phyloP scores from a whole-genome alignment of 1,140 invertebrate species.

The Drosophila murphyi region DNA sequence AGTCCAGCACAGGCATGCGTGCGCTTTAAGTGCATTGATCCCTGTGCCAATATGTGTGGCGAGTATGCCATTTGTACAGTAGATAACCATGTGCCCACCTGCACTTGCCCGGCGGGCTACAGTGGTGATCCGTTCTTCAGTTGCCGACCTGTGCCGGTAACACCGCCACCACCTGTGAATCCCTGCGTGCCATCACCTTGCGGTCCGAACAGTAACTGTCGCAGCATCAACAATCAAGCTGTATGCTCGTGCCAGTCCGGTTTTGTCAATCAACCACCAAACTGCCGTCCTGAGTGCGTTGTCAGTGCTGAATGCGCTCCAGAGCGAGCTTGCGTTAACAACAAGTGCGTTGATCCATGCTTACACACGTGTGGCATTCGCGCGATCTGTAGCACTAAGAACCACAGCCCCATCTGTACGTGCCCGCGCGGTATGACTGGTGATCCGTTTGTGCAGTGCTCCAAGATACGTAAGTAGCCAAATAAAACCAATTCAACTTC shows the following conservation, averaged over 20 bases:
- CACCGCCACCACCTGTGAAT: slow-evolving; percentile 76
- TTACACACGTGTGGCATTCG: slow-evolving; percentile 88
- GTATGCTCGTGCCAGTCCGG: slow-evolving; percentile 89
- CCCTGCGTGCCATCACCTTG: slow-evolving; percentile 88
- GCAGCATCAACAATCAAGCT: slow-evolving; percentile 87
- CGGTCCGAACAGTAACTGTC: slow-evolving; percentile 90
- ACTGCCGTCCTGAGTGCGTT: slow-evolving; percentile 89
- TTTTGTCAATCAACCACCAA: slow-evolving; percentile 91
- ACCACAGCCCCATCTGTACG: slow-evolving; percentile 88
- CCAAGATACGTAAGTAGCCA: slow-evolving; percentile 85
- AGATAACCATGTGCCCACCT: slow-evolving; percentile 90
- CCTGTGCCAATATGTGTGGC: slow-evolving; percentile 90
- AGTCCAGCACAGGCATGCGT: slow-evolving; percentile 88
- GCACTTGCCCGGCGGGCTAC: slow-evolving; percentile 89
- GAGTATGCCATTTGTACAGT: slow-evolving; percentile 90
- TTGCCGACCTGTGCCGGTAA: slow-evolving; percentile 88
- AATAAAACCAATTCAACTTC: neutral
- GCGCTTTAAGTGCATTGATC: slow-evolving; percentile 91
- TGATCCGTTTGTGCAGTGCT: slow-evolving; percentile 87
- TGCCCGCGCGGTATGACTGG: slow-evolving; percentile 87
- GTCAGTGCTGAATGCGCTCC: slow-evolving; percentile 89
- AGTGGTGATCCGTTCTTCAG: slow-evolving; percentile 92
- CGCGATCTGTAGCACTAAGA: slow-evolving; percentile 87
- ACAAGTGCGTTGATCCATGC: slow-evolving; percentile 90
- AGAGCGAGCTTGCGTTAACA: slow-evolving; percentile 89